phyloP scores from a whole-genome alignment of 2,888 invertebrate genomes.

The Zootermopsis nevadensis region DNA sequence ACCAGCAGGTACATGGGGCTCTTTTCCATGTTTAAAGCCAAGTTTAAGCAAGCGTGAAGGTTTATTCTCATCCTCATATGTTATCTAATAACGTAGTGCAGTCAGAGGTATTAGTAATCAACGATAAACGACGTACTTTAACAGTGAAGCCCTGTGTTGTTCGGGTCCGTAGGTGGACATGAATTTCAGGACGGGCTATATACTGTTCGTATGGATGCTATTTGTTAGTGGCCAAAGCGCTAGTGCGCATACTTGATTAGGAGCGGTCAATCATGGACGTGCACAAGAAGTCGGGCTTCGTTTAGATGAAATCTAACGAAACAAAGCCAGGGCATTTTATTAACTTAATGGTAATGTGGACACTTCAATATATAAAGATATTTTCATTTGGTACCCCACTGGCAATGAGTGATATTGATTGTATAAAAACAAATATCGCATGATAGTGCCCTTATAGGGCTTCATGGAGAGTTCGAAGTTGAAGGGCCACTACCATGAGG shows the following conservation, averaged over 20 bases:
- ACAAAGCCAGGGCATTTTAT: slow-evolving; percentile 11
- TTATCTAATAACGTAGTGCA: no score
- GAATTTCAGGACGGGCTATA: neutral
- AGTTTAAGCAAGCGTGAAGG: no score
- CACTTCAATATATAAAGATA: slow-evolving; percentile 18
- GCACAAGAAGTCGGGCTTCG: neutral
- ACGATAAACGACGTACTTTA: no score
- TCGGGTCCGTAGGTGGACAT: no score
- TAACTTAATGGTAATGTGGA: neutral
- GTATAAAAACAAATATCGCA: slow-evolving; percentile 20
- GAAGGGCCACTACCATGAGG: neutral
- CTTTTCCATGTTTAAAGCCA: no score
- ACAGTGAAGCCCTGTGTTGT: no score
- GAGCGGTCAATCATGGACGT: slow-evolving; percentile 9
- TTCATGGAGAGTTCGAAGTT: neutral
- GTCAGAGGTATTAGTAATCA: no score
- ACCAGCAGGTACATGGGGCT: no score
- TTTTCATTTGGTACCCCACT: slow-evolving; percentile 2
- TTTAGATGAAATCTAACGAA: neutral
- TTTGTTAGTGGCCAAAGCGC: neutral
- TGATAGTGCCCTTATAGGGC: neutral
- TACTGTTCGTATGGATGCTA: neutral
- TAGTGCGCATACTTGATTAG: neutral
- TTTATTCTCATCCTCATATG: no score
- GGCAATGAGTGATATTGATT: slow-evolving; percentile 12